Percentiles rank a stretch among this genome's conserved stretches.
Conservation (phyloP, 2,113 vertebrate species). For the Pachycephala philippinensis region DNA sequence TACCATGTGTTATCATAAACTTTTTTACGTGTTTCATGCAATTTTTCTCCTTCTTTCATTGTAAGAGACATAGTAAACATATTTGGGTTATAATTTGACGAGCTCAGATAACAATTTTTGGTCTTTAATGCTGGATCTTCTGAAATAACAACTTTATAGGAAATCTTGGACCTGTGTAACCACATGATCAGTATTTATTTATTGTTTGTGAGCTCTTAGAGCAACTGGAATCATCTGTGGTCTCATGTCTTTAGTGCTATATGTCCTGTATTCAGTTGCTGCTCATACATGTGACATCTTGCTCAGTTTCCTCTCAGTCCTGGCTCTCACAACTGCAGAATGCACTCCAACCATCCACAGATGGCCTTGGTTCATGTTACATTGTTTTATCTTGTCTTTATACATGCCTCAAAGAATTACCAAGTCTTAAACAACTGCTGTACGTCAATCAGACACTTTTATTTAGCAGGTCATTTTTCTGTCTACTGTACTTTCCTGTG, state of each 20-base stretch:
- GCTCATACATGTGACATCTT: neutral
- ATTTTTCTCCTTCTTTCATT: neutral
- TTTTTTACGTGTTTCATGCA: neutral
- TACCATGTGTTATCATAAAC: neutral
- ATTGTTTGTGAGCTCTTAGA: neutral
- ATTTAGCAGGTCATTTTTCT: constrained; percentile 9
- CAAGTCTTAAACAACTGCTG: constrained; percentile 13
- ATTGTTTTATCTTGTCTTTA: constrained; percentile 41
- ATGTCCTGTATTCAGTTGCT: neutral
- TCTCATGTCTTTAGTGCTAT: neutral
- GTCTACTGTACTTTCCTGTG: neutral
- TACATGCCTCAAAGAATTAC: neutral
- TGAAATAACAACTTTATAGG: neutral
- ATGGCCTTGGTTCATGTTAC: constrained; percentile 7
- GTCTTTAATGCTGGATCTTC: neutral
- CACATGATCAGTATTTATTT: neutral
- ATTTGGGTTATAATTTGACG: neutral
- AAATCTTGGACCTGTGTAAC: neutral
- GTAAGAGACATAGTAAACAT: neutral
- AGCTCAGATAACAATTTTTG: neutral
- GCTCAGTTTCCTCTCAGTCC: neutral
- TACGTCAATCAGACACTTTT: constrained; percentile 1
- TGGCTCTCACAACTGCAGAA: neutral
- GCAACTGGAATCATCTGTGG: neutral
- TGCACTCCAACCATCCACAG: neutral